Conservation (phyloP, 1,140 invertebrate species). For the Platyscapa corneri region DNA sequence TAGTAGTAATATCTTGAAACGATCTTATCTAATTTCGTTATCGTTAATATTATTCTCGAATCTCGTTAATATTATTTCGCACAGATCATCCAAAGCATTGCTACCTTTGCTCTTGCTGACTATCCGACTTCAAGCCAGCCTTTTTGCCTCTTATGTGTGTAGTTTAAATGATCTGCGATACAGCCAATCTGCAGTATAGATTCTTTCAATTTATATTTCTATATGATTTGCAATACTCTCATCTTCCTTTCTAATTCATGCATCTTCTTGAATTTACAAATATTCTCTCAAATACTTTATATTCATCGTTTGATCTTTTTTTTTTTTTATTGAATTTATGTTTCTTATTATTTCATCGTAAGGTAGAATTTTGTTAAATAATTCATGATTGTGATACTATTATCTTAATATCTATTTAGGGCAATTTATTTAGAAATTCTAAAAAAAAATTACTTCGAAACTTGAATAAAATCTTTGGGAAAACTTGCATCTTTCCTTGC, state of each 20-base stretch:
- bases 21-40: constrained; percentile 73
- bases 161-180: constrained; percentile 75
- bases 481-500: too few species aligned
- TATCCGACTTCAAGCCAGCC: constrained; percentile 52
- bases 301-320: too few species aligned
- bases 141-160: constrained; percentile 60
- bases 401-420: too few species aligned
- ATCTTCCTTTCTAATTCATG: background rate
- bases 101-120: constrained; percentile 57
- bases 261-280: background rate
- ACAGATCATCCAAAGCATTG: constrained; percentile 53
- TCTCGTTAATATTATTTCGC: constrained; percentile 58
- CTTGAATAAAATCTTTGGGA: too few species aligned
- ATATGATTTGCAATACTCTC: background rate
- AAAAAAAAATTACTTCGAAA: too few species aligned
- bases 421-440: too few species aligned
- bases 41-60: constrained; percentile 74
- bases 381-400: too few species aligned
- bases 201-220: constrained; percentile 57
- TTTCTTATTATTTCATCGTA: too few species aligned
- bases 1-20: constrained; percentile 61
- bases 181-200: constrained; percentile 74
- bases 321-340: too few species aligned
- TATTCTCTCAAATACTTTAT: too few species aligned
- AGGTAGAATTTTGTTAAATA: too few species aligned